phyloP scores from a whole-genome alignment of 2,888 invertebrate species.

The Andrena bicolor region DNA sequence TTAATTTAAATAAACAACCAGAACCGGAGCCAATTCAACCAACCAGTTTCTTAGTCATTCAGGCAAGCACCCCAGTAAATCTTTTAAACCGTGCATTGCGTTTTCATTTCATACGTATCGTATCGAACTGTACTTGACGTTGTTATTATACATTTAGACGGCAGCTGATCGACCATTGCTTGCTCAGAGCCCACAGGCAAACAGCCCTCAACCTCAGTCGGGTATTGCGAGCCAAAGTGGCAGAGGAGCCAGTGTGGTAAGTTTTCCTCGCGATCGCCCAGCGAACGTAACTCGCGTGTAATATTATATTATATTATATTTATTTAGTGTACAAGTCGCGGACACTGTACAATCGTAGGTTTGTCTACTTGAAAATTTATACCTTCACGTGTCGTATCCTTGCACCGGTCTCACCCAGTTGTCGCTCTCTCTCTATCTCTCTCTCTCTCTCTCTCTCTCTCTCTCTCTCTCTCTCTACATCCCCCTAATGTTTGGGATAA shows the following conservation, averaged over 20 bases:
- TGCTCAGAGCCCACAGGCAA: slow-evolving; percentile 87
- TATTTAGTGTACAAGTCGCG: slow-evolving; percentile 21
- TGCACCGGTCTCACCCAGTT: slow-evolving; percentile 44
- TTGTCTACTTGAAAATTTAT: slow-evolving; percentile 22
- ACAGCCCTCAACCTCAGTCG: slow-evolving; percentile 89
- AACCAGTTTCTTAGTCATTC: slow-evolving; percentile 96
- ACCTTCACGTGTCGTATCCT: slow-evolving; percentile 38
- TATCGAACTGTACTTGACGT: not conserved
- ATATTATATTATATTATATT: slow-evolving; percentile 19
- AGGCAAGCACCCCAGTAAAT: slow-evolving; percentile 85
- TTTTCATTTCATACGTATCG: not conserved
- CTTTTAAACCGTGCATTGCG: not conserved
- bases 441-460: slow-evolving; percentile 47
- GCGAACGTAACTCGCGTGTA: not conserved
- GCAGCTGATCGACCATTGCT: slow-evolving; percentile 87
- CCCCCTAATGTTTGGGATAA: slow-evolving; percentile 42
- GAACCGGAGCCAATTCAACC: slow-evolving; percentile 91
- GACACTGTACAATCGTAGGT: slow-evolving; percentile 51
- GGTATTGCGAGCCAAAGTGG: slow-evolving; percentile 93
- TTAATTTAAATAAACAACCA: slow-evolving; percentile 89
- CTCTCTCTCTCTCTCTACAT: slow-evolving; percentile 19
- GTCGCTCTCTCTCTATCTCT: slow-evolving; percentile 39
- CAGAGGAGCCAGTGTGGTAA: slow-evolving; percentile 94
- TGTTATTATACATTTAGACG: slow-evolving; percentile 78
- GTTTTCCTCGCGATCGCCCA: slow-evolving; percentile 75